These are phyloP conservation scores for Drosophila niveifrons DNA, from an alignment of 2,888 invertebrate genomes.

Conservation along the genomic window DNA sequence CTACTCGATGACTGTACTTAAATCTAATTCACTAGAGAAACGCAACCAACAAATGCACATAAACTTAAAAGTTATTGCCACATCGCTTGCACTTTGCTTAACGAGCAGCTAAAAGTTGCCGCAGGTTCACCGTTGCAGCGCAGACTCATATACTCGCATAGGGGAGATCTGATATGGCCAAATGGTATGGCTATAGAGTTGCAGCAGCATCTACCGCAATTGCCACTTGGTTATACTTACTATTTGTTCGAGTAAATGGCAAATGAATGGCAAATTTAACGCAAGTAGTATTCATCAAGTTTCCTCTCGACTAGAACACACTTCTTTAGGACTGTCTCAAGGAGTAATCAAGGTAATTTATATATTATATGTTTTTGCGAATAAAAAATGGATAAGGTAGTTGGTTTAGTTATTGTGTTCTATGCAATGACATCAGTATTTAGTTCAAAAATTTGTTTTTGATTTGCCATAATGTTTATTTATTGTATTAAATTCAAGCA, in stretches of 20 bases:
- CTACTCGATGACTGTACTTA: slow-evolving; percentile 36
- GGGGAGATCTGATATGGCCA: slow-evolving; percentile 27
- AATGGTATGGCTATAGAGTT: slow-evolving; percentile 4
- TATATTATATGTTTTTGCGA: not conserved
- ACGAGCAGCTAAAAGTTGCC: slow-evolving; percentile 56
- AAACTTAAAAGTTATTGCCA: slow-evolving; percentile 60
- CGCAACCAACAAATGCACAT: slow-evolving; percentile 61
- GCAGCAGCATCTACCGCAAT: slow-evolving; percentile 13
- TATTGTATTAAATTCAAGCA: too few relatives aligned
- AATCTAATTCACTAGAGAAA: slow-evolving; percentile 63
- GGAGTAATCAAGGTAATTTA: not conserved
- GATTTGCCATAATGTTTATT: too few relatives aligned
- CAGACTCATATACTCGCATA: not conserved
- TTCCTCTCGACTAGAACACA: not conserved
- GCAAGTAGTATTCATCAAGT: not conserved
- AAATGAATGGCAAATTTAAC: slow-evolving; percentile 12
- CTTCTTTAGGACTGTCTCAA: not conserved
- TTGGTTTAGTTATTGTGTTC: too few relatives aligned
- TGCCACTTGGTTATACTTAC: slow-evolving; percentile 20
- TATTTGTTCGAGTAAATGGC: slow-evolving; percentile 4
- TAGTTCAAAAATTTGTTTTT: too few relatives aligned
- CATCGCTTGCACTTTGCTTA: slow-evolving; percentile 60
- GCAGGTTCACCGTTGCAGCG: slow-evolving; percentile 3
- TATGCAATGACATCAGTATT: too few relatives aligned
- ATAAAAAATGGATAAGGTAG: too few relatives aligned